Evolutionary conservation across 2,797 vertebrate genomes (phyloP).

Genomic region (Lepilemur septentrionalis): DNA sequence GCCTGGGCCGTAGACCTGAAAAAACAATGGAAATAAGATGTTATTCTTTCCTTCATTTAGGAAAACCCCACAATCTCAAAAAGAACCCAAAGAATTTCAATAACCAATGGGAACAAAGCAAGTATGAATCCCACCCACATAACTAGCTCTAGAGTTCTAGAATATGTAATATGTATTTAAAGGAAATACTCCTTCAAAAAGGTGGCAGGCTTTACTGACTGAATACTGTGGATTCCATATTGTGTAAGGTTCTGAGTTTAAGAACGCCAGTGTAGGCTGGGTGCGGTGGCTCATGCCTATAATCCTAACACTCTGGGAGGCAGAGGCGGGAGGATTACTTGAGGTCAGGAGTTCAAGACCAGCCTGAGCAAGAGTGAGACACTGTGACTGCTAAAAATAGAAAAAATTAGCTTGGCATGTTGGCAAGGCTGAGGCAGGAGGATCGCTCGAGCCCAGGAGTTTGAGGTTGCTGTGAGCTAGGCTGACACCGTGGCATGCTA

Average conservation of each 20-base stretch:
- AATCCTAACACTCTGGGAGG: too few relatives aligned
- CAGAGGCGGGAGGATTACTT: too few relatives aligned
- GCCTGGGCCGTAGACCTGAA: constrained; percentile 66
- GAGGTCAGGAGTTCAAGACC: too few relatives aligned
- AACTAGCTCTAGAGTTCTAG: not conserved
- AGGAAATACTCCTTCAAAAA: not conserved
- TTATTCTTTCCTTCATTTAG: not conserved
- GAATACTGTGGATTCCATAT: not conserved
- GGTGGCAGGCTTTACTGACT: not conserved
- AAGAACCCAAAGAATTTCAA: not conserved
- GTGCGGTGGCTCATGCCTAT: too few relatives aligned
- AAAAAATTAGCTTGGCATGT: too few relatives aligned
- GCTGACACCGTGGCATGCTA: too few relatives aligned
- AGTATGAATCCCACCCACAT: not conserved
- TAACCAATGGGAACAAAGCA: not conserved
- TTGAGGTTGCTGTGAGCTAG: too few relatives aligned
- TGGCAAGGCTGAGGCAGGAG: too few relatives aligned
- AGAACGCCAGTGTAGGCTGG: not conserved
- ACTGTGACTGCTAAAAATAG: too few relatives aligned
- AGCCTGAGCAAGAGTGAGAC: too few relatives aligned
- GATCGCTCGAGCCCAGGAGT: too few relatives aligned
- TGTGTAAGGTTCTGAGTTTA: not conserved
- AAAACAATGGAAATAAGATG: constrained; percentile 38
- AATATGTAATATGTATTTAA: not conserved
- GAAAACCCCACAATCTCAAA: not conserved